Percentiles rank a stretch among this genome's conserved stretches.
Evolutionary conservation across 2,888 invertebrate species (phyloP).

Genomic region (Limenitis camilla): DNA sequence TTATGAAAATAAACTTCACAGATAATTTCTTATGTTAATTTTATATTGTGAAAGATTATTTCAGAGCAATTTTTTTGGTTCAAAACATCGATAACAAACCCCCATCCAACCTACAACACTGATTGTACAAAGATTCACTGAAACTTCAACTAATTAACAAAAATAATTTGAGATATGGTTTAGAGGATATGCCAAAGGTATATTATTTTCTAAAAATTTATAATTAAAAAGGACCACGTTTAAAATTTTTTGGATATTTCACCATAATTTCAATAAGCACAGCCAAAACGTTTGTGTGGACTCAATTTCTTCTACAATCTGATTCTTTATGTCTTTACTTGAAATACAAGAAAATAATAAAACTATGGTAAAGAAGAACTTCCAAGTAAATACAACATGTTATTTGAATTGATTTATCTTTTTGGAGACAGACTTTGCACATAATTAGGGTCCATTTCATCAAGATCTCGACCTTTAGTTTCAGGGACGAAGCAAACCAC

Average conservation of each 20-base stretch:
- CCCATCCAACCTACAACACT: background rate
- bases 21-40: no score
- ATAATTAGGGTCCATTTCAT: conserved; percentile 87
- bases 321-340: conserved; percentile 23
- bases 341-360: conserved; percentile 21
- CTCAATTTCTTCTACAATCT: conserved; percentile 32
- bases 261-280: conserved; percentile 59
- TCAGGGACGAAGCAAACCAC: conserved; percentile 91
- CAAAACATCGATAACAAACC: background rate
- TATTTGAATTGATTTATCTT: conserved; percentile 41
- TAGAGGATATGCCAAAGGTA: conserved; percentile 38
- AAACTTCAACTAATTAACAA: background rate
- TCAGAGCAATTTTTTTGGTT: no score
- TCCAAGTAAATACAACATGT: conserved; percentile 28
- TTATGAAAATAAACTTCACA: no score
- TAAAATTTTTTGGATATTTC: conserved; percentile 39
- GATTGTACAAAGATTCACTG: background rate
- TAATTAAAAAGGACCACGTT: conserved; percentile 32
- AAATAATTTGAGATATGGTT: conserved; percentile 18
- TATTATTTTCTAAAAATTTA: conserved; percentile 40
- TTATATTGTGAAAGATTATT: no score
- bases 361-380: conserved; percentile 8
- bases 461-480: conserved; percentile 91
- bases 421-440: conserved; percentile 68
- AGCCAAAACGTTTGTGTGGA: conserved; percentile 67